Evolutionary conservation across 2,888 invertebrate species (phyloP).

Genomic region (Drosophila infuscata): DNA sequence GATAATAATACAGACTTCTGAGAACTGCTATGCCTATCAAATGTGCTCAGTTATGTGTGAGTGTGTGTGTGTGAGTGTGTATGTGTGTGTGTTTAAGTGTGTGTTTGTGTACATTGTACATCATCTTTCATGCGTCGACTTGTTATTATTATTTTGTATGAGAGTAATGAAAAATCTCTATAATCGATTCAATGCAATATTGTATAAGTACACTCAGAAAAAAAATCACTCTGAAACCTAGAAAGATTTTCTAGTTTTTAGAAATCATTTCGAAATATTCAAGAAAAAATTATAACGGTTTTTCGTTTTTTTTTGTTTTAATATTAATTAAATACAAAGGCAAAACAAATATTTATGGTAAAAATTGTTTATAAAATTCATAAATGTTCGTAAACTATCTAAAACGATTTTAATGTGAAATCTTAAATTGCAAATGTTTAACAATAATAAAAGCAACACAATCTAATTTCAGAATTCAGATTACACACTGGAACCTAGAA

Average conservation of each 20-base stretch:
- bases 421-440: not conserved
- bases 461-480: not conserved
- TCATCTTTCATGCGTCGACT: not conserved
- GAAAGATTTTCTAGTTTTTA: not conserved
- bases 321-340: not conserved
- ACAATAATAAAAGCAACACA: not conserved
- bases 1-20: slow-evolving; percentile 50
- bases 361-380: not conserved
- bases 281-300: not conserved
- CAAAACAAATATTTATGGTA: not conserved
- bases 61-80: not conserved
- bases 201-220: not conserved
- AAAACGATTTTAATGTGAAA: not conserved
- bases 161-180: slow-evolving; percentile 29
- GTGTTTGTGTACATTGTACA: slow-evolving; percentile 11
- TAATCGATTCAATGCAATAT: slow-evolving; percentile 32
- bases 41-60: not conserved
- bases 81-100: not conserved
- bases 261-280: not conserved
- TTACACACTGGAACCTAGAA: not conserved
- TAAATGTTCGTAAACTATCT: not conserved
- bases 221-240: not conserved
- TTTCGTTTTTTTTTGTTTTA: not conserved
- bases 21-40: slow-evolving; percentile 16
- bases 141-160: slow-evolving; percentile 11